Evolutionary conservation across 2,888 invertebrate species (phyloP), one percentile per base, ranked within the genome.

Genomic region (Phengaris alcon): DNA sequence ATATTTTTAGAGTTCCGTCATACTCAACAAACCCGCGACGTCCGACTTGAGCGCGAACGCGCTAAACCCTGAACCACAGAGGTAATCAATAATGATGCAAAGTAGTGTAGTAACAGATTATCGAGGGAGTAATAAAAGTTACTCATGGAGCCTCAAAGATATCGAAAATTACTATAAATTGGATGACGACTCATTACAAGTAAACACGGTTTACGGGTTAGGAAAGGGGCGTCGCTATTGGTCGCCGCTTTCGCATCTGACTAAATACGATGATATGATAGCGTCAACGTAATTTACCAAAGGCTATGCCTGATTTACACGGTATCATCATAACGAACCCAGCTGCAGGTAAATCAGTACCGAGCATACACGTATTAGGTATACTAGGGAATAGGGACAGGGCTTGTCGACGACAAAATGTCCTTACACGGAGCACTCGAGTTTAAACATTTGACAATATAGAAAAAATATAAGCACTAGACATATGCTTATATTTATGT

Each of bases 181-280:
- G 9, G 52, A 22, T 35, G 48, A 35, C 35, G 12, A 75, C 35
- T 44, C 57, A 74, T 74, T 54, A 75, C 54, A 68, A 75, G 57
- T 69, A 46, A 75, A 75, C 73, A 76, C 73, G 4, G 74, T n/a
- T 75, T 76, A 76, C 68, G 76, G 51, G 73, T 76, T 74, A 57
- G 59, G 68, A 76, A 77, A 54, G 64, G 59, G 55, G 74, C 44
- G 70, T 52, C 46, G n/a, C 59, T 15, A 78, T 78, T 76, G 77
- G 77, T 59, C 57, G 73, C n/a, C 59, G 48, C 74, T 48, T 44
- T 74, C 78, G 78, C 81, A 81, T 78, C 81, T 81, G 81, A 77
- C 70, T 78, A 81, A 80, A 81, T 69, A 80, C 68, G 13, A 74
- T 77, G 68, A 57, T n/a, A n/a, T n/a, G n/a, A n/a, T n/a, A n/a